Base-by-base conservation (phyloP, 2,888 invertebrate genomes). In the Mimas tiliae region DNA sequence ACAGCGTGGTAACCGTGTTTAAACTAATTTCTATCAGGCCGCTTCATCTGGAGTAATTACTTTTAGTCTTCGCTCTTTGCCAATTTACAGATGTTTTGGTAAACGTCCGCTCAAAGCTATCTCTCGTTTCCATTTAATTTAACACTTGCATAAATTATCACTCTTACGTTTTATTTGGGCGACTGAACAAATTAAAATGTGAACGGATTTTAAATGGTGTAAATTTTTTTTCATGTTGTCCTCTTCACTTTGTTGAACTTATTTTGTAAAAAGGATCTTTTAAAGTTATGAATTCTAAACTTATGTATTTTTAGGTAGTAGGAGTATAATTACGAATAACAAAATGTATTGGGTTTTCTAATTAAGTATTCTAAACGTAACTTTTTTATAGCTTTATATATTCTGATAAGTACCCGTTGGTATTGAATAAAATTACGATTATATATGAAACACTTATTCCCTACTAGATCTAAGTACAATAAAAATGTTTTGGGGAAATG, bases 41-140 rank as follows among this genome's bases (percentile, higher is more conserved):
- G 78, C 74, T 75, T 78, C 79, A 77, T 73, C 79, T 77, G 74
- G 73, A 84, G 81, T 84, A 85, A 84, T 85, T 81, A 84, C 86
- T 84, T 85, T 85, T 78, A 66, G 67, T 55, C 65, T 42, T 62
- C 68, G 68, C 67, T 72, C 63, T 63, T 62, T 51, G 76, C 69
- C 76, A 84, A 85, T 79, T 81, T 74, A 67, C 76, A 72, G 74
- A 72, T 83, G 76, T 77, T 85, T 84, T 76, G 77, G 71, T 66
- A 68, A 72, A 70, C 70, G 73, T 68, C 72, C 73, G 68, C 69
- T 76, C 76, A 79, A 75, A 77, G 77, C 69, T 79, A 81, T 79
- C 80, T 76, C 66, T 67, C 48, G 58, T 63, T 68, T 74, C 67
- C 72, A 72, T 70, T 75, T 73, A 74, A 65, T 66, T 66, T 68